Conservation (phyloP, 2,113 vertebrate genomes). For the Butorides virescens region DNA sequence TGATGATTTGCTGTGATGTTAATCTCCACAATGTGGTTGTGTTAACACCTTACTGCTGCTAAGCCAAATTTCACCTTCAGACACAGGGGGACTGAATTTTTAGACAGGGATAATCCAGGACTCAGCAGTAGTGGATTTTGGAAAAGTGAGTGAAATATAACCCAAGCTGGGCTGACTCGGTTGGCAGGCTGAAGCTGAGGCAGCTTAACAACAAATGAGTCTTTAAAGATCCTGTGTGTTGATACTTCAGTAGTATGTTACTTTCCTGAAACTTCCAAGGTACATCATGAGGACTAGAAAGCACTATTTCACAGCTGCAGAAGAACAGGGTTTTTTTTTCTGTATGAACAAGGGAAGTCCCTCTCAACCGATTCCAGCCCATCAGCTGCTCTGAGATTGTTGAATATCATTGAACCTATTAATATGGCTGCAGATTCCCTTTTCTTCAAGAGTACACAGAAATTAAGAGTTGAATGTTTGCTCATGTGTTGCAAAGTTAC, state of each 20-base stretch:
- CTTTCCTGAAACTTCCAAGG: constrained; percentile 1
- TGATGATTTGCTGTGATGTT: background rate
- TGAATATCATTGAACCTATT: background rate
- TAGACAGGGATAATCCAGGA: constrained; percentile 50
- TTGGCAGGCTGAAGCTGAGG: constrained; percentile 38
- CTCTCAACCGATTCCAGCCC: background rate
- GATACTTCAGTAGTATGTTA: background rate
- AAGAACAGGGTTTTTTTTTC: background rate
- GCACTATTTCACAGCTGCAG: background rate
- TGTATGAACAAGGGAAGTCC: background rate
- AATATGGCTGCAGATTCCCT: background rate
- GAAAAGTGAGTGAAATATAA: constrained; percentile 57
- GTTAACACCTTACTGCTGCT: constrained; percentile 56
- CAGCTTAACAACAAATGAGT: constrained; percentile 46
- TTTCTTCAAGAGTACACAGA: background rate
- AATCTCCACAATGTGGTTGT: background rate
- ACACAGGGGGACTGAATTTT: constrained; percentile 30
- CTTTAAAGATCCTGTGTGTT: constrained; percentile 16
- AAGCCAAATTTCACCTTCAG: constrained; percentile 57
- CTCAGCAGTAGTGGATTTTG: constrained; percentile 49
- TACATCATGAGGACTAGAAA: background rate
- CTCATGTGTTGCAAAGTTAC: background rate
- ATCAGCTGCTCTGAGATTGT: background rate
- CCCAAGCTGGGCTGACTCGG: background rate
- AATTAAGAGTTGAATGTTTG: background rate